A percentile compares a stretch with the other conserved stretches of the same genome.
These are phyloP conservation scores for Leucopternis melanops DNA, from an alignment of 2,113 vertebrate species.

Conservation along the genomic window DNA sequence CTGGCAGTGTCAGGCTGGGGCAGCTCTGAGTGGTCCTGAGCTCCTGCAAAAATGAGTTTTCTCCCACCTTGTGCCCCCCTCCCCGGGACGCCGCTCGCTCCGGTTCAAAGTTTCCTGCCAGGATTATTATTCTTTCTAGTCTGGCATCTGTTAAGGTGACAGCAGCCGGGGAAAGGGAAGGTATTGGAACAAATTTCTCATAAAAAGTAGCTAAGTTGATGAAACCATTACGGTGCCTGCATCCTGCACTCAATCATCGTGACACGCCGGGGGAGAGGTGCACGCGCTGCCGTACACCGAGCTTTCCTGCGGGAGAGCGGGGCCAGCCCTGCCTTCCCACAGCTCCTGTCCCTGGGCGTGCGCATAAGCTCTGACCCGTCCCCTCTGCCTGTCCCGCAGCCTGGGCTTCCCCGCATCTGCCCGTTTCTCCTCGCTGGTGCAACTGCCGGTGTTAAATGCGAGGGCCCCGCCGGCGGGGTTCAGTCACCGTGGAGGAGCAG, in stretches of 20 bases:
- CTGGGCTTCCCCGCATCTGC: neutral
- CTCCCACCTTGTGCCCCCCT: neutral
- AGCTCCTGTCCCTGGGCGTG: neutral
- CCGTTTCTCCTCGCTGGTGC: neutral
- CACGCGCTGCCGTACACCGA: fast-evolving
- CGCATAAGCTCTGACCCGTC: fast-evolving
- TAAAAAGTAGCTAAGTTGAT: conserved; percentile 69
- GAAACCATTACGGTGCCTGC: conserved; percentile 72
- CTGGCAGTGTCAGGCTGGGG: neutral
- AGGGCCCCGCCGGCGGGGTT: neutral
- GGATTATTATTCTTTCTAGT: conserved; percentile 46
- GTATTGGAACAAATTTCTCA: conserved; percentile 68
- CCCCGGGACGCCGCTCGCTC: neutral
- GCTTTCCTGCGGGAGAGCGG: neutral
- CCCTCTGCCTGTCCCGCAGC: neutral
- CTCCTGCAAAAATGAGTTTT: neutral
- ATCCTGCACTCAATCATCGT: conserved; percentile 73
- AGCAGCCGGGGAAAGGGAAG: conserved; percentile 43
- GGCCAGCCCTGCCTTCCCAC: neutral
- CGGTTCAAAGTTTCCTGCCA: neutral
- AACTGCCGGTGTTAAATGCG: neutral
- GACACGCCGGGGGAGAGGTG: conserved; percentile 65
- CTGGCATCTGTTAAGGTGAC: conserved; percentile 66
- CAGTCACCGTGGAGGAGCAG: neutral
- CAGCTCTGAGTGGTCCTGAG: neutral